These are phyloP conservation scores for Meloidogyne floridensis DNA, from an alignment of 1,140 invertebrate species.

Conservation along the genomic window DNA sequence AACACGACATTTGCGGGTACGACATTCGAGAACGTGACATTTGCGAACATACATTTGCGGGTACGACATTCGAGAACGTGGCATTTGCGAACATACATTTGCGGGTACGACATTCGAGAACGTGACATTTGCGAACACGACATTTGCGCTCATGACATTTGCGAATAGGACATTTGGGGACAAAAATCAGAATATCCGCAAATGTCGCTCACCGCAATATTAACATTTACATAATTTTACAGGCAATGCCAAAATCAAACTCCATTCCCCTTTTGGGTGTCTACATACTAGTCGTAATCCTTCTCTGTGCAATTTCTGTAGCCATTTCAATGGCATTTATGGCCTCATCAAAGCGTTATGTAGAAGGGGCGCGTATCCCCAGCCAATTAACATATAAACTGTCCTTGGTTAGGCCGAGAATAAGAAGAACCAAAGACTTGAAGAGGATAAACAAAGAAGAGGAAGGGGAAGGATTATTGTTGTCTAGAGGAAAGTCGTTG, in stretches of 20 bases:
- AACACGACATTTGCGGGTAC: no score
- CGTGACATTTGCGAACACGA: no score
- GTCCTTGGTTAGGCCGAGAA: constrained; percentile 26
- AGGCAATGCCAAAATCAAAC: constrained; percentile 62
- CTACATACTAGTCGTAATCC: constrained; percentile 58
- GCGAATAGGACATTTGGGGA: no score
- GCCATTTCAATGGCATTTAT: constrained; percentile 59
- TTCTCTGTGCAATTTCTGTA: constrained; percentile 59
- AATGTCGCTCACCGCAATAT: no score
- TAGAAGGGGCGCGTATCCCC: constrained; percentile 54
- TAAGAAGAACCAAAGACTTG: not conserved
- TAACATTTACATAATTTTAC: not conserved
- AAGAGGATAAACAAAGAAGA: not conserved
- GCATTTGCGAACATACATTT: no score
- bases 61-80: no score
- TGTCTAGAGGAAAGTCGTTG: not conserved
- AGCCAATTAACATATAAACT: constrained; percentile 49
- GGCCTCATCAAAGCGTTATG: constrained; percentile 48
- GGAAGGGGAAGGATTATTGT: not conserved
- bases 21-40: no score
- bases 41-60: no score
- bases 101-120: no score
- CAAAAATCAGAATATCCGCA: no score
- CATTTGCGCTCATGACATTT: no score
- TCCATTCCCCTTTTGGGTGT: constrained; percentile 62